These are phyloP conservation scores for Salticus scenicus DNA, from an alignment of 2,888 invertebrate genomes.

Conservation along the genomic window DNA sequence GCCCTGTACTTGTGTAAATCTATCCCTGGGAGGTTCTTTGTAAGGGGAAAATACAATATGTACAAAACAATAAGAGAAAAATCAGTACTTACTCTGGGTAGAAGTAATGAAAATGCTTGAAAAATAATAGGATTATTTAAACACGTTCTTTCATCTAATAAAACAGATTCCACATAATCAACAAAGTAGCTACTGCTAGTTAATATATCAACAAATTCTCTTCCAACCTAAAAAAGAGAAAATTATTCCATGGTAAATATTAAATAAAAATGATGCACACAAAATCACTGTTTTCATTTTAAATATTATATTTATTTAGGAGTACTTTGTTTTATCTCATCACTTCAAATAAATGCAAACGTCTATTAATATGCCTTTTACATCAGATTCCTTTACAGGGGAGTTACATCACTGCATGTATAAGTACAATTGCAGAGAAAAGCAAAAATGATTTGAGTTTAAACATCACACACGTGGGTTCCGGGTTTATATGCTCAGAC, in stretches of 20 bases:
- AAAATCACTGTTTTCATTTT: neutral
- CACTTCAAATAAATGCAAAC: neutral
- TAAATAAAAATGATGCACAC: neutral
- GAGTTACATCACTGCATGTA: too few species aligned
- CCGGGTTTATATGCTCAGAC: too few species aligned
- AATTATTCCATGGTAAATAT: neutral
- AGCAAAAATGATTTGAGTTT: too few species aligned
- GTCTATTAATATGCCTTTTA: neutral
- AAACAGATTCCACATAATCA: slow-evolving; percentile 92
- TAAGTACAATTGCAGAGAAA: too few species aligned
- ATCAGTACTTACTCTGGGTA: slow-evolving; percentile 84
- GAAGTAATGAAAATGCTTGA: slow-evolving; percentile 90
- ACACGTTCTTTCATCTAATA: slow-evolving; percentile 90
- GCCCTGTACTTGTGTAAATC: too few species aligned
- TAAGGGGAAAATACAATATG: too few species aligned
- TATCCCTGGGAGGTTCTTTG: too few species aligned
- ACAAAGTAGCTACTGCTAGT: slow-evolving; percentile 88
- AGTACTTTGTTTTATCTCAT: neutral
- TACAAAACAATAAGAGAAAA: slow-evolving; percentile 72
- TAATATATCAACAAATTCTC: slow-evolving; percentile 87
- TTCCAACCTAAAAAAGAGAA: slow-evolving; percentile 80
- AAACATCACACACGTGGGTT: too few species aligned
- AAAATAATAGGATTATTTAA: slow-evolving; percentile 89
- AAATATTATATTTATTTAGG: neutral
- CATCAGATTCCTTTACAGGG: too few species aligned